Evolutionary conservation across 2,888 invertebrate genomes (phyloP).

Genomic region (Drosophila pseudotakahashii): DNA sequence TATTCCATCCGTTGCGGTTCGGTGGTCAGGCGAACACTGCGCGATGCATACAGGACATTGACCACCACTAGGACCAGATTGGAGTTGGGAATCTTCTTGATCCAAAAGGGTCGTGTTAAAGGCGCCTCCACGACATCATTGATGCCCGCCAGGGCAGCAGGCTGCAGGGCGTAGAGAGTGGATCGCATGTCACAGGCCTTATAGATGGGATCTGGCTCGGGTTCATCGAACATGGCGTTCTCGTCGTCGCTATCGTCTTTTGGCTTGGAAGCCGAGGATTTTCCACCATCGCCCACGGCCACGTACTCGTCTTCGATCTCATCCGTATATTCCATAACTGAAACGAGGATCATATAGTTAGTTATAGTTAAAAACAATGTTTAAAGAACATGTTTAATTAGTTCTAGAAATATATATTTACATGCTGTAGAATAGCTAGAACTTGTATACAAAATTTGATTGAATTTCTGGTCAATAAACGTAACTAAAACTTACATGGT

Average conservation of each 20-base stretch:
- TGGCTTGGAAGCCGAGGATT: constrained; percentile 68
- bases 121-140: constrained; percentile 83
- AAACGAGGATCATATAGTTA: neutral
- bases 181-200: constrained; percentile 90
- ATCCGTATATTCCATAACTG: constrained; percentile 84
- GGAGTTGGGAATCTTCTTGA: constrained; percentile 90
- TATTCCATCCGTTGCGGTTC: constrained; percentile 85
- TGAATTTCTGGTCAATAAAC: no score
- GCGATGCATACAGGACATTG: constrained; percentile 85
- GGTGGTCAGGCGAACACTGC: constrained; percentile 85
- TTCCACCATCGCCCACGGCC: constrained; percentile 75
- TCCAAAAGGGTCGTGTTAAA: constrained; percentile 87
- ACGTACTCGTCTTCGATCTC: constrained; percentile 84
- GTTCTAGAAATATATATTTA: no score
- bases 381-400: no score
- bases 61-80: constrained; percentile 92
- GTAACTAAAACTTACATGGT: constrained; percentile 76
- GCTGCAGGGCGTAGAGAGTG: constrained; percentile 89
- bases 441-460: no score
- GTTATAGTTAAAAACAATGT: no score
- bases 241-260: constrained; percentile 80
- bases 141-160: constrained; percentile 85
- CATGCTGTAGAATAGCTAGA: no score
- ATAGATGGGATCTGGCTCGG: constrained; percentile 79
- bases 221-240: constrained; percentile 83